Base-by-base conservation (phyloP, 1,140 invertebrate species). In the Dendroctonus ponderosae region DNA sequence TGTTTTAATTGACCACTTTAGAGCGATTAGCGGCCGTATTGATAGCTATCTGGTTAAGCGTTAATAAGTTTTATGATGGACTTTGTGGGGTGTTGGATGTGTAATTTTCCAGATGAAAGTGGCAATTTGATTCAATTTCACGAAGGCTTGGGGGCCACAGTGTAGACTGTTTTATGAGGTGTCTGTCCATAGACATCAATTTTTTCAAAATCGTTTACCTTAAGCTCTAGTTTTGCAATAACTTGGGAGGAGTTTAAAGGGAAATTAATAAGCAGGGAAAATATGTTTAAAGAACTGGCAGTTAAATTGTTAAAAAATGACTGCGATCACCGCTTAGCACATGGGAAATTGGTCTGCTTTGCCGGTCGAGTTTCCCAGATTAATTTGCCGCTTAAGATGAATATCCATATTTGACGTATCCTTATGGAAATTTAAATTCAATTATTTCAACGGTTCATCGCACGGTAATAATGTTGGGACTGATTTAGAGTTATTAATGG, bases 401-500 rank as follows among this genome's bases (percentile, higher is more conserved):
- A 26, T 26, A 46, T 54, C 37, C 6, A 57, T 42, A 43, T 26
- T 57, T 57, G 54, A 43, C 54, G 40, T 41, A 39, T n/a, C 11
- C 52, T 62, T 38, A 60, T 48, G 49, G 42, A 12, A 62, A 62
- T 62, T 48, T 51, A 52, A 44, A 48, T 62, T 62, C 59, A 62
- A 62, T 62, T 62, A 62, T 51, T 49, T 39, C n/a, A 7, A 26
- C 42, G 59, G 44, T 62, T 62, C 59, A 62, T 62, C 26, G 49
- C 14, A 41, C 48, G 49, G 59, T 62, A 62, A 62, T 62, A 62
- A 62, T 62, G 52, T 62, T 62, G 59, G 12, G 51, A 50, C 49
- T 51, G 59, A 62, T 62, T 62, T 62, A 62, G 48, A 51, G 59
- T 62, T 62, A 62, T 62, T 62, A 62, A 62, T 62, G 49, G 48